Base-by-base conservation (phyloP, 2,888 invertebrate species). In the Muscina levida region DNA sequence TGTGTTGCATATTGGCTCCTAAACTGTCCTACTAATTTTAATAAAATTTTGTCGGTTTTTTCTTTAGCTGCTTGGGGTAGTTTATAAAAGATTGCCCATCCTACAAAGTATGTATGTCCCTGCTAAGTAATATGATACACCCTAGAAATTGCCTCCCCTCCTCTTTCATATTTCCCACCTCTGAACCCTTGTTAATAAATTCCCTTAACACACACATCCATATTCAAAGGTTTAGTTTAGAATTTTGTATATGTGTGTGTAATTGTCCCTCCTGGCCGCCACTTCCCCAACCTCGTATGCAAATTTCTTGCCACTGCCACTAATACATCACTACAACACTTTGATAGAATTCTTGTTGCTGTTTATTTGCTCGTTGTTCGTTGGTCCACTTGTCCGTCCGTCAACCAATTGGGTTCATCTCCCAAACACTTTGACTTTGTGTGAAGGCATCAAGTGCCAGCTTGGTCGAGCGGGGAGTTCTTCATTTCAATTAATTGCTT, bases 401-500 rank as follows among this genome's bases (percentile, higher is more conserved):
- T 62, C 22, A 19, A 31, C 17, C 62, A 62, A 62, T 62, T 62
- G 42, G 22, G 11, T 62, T 11, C 42, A 37, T 31, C 31, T 62
- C 42, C 39, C 42, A 42, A 62, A 42, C 62, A 51, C 8, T 11
- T n/a, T n/a, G n/a, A n/a, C n/a, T n/a, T n/a, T n/a, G n/a, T 13
- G 13, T 10, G 31, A 53, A 5, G 31, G 31, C 31, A 62, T 15
- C 62, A 62, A 62, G 62, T 62, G 39, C 22, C 37, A 11, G 51
- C 51, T 8, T 19, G 22, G 5, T 2, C 13, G 39, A 42, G 42
- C 13, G 51, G 37, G 62, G 62, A 62, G 62, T 62, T 62, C 15
- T 77, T 77, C 72, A 68, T 75, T 82, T 82, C 67, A 83, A 83
- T 83, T 83, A 83, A 83, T 82, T 75, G 81, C 68, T 82, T 82